Conservation (phyloP, 2,888 invertebrate genomes). For the Eupithecia vulgata region DNA sequence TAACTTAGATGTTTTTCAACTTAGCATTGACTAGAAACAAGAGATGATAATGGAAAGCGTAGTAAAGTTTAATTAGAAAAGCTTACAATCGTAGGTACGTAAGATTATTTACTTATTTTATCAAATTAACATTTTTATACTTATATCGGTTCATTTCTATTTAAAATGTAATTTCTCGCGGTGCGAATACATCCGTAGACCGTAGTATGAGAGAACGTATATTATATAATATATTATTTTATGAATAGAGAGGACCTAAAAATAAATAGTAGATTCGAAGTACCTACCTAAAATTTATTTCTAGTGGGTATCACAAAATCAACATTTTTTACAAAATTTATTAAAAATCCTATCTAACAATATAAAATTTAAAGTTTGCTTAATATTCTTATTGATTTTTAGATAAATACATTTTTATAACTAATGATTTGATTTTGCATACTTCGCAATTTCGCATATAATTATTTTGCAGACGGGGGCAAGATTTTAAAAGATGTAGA, state of each 20-base stretch:
- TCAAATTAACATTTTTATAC: not conserved
- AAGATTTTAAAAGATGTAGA: too few relatives aligned
- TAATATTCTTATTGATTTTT: conserved; percentile 4
- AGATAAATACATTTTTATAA: conserved; percentile 20
- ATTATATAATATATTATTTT: too few relatives aligned
- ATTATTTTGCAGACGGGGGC: not conserved
- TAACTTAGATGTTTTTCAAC: conserved; percentile 3
- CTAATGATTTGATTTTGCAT: not conserved
- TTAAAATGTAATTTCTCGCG: not conserved
- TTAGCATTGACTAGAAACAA: conserved; percentile 20
- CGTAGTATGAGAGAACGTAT: too few relatives aligned
- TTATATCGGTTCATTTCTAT: not conserved
- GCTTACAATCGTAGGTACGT: not conserved
- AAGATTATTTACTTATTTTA: not conserved
- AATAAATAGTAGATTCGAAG: too few relatives aligned
- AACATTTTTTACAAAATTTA: conserved; percentile 62
- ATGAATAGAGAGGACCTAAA: too few relatives aligned
- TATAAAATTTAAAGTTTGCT: conserved; percentile 18
- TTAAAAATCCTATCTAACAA: conserved; percentile 67
- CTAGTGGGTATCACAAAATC: not conserved
- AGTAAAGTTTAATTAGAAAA: conserved; percentile 8
- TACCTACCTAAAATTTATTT: too few relatives aligned
- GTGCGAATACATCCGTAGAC: not conserved
- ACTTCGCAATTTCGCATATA: too few relatives aligned
- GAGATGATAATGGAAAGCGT: not conserved